Percentiles rank a stretch among this genome's conserved stretches.
Conservation (phyloP, 2,113 vertebrate species). For the Dipodomys ordii region DNA sequence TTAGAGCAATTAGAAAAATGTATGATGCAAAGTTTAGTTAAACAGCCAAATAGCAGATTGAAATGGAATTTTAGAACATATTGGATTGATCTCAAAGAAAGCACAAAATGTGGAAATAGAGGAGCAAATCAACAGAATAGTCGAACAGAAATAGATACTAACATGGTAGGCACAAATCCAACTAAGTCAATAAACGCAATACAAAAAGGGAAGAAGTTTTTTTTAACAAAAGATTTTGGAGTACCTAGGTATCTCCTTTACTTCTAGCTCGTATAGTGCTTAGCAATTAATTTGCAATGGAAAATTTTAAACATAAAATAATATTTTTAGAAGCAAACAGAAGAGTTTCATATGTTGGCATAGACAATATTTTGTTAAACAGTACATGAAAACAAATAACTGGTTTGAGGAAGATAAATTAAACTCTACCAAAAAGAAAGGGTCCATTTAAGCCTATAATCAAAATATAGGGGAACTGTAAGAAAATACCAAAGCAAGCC, state of each 20-base stretch:
- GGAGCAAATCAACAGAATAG: background rate
- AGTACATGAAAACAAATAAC: background rate
- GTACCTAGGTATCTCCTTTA: background rate
- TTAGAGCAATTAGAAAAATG: conserved; percentile 19
- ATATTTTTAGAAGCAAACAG: background rate
- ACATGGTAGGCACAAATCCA: background rate
- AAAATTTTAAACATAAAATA: background rate
- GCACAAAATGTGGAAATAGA: background rate
- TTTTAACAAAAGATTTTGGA: background rate
- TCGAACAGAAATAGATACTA: background rate
- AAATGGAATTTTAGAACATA: conserved; percentile 40
- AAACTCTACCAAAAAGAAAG: background rate
- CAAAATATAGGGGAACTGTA: background rate
- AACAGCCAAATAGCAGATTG: background rate
- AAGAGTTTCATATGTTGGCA: background rate
- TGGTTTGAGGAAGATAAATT: background rate
- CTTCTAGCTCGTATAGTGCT: background rate
- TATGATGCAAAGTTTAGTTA: background rate
- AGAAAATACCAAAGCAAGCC: background rate
- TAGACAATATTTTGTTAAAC: conserved; percentile 6
- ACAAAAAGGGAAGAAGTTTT: background rate
- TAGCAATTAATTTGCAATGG: background rate
- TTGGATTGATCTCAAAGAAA: background rate
- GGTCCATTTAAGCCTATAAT: background rate
- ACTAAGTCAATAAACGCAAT: background rate